Conservation (phyloP, 2,888 invertebrate genomes). For the Polylopha cassiicola region DNA sequence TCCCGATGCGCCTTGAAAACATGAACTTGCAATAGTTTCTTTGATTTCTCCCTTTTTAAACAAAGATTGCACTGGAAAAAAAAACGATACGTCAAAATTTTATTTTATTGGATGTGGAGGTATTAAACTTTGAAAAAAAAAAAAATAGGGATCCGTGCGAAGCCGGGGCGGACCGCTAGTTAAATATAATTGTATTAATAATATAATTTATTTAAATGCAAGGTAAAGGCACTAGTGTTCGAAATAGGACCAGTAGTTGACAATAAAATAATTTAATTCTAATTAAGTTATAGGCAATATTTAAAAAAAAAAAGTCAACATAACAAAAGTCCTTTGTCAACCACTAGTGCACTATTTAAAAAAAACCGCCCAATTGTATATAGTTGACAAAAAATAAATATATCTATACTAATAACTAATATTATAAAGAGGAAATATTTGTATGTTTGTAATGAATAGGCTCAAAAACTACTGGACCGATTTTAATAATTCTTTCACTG, state of each 20-base stretch:
- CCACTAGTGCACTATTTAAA: conserved; percentile 35
- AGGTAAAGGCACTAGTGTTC: conserved; percentile 47
- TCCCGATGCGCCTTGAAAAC: conserved; percentile 36
- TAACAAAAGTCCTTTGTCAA: conserved; percentile 32
- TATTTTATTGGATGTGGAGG: too few species aligned
- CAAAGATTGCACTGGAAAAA: conserved; percentile 37
- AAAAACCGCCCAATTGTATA: conserved; percentile 3
- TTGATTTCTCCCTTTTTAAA: conserved; percentile 39
- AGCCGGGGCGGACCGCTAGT: too few species aligned
- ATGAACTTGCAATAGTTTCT: conserved; percentile 39
- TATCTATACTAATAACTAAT: conserved; percentile 5
- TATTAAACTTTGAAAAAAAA: too few species aligned
- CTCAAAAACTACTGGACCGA: too few species aligned
- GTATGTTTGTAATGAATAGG: too few species aligned
- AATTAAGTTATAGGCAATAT: conserved; percentile 9
- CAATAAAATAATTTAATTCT: conserved; percentile 12
- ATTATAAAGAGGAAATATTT: not conserved
- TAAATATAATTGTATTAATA: not conserved
- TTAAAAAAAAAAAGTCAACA: conserved; percentile 14
- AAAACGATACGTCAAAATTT: not conserved
- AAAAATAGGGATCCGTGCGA: not conserved
- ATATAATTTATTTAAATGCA: conserved; percentile 9
- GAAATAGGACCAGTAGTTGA: conserved; percentile 36
- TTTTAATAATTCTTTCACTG: too few species aligned
- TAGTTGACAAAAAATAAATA: conserved; percentile 1